Evolutionary conservation across 2,797 vertebrate species (phyloP).

Genomic region (Sciaenops ocellatus): DNA sequence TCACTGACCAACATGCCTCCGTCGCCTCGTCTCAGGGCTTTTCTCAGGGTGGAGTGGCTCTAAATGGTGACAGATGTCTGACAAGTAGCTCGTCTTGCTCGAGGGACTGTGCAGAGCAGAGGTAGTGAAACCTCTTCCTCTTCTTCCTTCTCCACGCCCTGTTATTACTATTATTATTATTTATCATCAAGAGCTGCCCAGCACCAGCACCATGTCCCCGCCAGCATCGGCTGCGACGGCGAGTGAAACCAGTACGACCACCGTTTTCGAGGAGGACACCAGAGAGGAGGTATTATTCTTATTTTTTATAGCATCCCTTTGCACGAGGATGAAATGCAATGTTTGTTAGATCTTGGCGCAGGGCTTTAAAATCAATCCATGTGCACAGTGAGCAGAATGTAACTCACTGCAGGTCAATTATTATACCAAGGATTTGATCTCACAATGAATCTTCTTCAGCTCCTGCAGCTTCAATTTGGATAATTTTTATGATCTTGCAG

Average conservation of each 20-base stretch:
- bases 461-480: background rate
- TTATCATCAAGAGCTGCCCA: slow-evolving; percentile 18
- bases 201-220: slow-evolving; percentile 86
- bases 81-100: slow-evolving; percentile 31
- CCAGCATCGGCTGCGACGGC: slow-evolving; percentile 90
- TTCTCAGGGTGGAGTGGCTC: slow-evolving; percentile 11
- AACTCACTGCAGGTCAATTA: slow-evolving; percentile 40
- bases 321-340: background rate
- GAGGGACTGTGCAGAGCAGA: slow-evolving; percentile 48
- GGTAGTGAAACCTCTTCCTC: slow-evolving; percentile 41
- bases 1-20: slow-evolving; percentile 31
- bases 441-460: background rate
- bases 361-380: slow-evolving; percentile 29
- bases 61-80: slow-evolving; percentile 21
- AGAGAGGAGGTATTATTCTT: slow-evolving; percentile 83
- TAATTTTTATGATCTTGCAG: background rate
- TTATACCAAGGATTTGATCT: background rate
- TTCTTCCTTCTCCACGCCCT: slow-evolving; percentile 67
- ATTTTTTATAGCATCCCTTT: background rate
- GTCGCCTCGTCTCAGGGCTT: slow-evolving; percentile 22
- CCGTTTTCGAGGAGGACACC: slow-evolving; percentile 82
- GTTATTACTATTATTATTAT: slow-evolving; percentile 24
- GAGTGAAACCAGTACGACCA: slow-evolving; percentile 83
- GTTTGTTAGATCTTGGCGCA: slow-evolving; percentile 37
- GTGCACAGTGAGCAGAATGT: slow-evolving; percentile 14